phyloP scores from a whole-genome alignment of 1,140 invertebrate genomes.

The Drosophila micromelanica region DNA sequence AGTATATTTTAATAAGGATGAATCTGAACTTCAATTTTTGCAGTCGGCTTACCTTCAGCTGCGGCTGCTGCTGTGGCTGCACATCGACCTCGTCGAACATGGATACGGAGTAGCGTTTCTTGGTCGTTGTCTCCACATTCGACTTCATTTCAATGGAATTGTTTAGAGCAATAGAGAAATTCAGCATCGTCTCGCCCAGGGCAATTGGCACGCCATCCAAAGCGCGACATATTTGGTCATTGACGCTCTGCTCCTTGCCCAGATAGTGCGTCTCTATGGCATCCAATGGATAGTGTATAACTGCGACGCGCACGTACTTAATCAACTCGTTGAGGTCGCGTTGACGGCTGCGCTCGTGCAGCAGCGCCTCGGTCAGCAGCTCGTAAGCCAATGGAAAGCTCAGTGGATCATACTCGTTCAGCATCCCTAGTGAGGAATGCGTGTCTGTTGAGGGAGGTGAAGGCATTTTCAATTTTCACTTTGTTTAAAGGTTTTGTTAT shows the following conservation, averaged over 20 bases:
- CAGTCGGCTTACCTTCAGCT: conserved; percentile 51
- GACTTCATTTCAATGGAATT: conserved; percentile 52
- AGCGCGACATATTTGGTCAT: conserved; percentile 66
- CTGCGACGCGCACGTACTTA: conserved; percentile 65
- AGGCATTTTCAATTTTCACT: background rate
- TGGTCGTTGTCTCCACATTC: conserved; percentile 13
- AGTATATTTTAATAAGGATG: background rate
- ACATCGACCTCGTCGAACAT: conserved; percentile 78
- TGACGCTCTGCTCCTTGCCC: conserved; percentile 46
- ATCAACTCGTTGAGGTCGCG: conserved; percentile 65
- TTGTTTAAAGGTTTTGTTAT: too few relatives aligned
- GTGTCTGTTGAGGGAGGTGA: conserved; percentile 15
- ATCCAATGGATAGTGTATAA: conserved; percentile 58
- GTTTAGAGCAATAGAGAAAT: conserved; percentile 67
- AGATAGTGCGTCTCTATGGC: conserved; percentile 59
- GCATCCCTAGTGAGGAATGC: conserved; percentile 44
- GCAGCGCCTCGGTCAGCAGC: conserved; percentile 53
- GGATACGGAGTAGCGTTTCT: conserved; percentile 74
- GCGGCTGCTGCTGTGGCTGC: conserved; percentile 45
- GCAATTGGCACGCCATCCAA: conserved; percentile 53
- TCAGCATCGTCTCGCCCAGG: conserved; percentile 61
- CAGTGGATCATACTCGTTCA: conserved; percentile 67
- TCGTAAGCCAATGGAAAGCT: conserved; percentile 73
- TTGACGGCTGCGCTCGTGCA: conserved; percentile 38
- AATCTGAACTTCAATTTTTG: background rate